phyloP scores from a whole-genome alignment of 2,888 invertebrate species.

The Microctonus hyperodae region DNA sequence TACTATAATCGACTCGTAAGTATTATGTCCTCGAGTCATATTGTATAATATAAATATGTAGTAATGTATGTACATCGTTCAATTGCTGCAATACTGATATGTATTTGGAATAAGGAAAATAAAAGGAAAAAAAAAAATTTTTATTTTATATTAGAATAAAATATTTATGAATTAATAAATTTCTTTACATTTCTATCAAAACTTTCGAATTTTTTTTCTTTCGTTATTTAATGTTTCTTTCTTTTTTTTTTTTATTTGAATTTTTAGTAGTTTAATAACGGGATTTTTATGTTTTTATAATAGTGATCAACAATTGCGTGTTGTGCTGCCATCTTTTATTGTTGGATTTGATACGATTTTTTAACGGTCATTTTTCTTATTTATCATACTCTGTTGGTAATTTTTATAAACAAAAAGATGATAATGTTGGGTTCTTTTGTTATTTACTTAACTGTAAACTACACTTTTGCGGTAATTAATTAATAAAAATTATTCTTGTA shows the following conservation, averaged over 20 bases:
- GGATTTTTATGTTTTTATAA: neutral
- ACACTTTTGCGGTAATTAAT: no score
- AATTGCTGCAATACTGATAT: no score
- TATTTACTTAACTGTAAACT: no score
- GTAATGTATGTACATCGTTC: no score
- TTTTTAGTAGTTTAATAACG: neutral
- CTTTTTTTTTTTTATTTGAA: neutral
- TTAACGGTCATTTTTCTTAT: neutral
- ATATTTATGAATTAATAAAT: no score
- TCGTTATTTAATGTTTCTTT: neutral
- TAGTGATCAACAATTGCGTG: neutral
- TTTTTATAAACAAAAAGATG: neutral
- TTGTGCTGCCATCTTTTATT: neutral
- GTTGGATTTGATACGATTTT: neutral
- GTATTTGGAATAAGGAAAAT: no score
- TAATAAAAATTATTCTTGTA: no score
- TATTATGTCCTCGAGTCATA: neutral
- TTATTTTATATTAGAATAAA: no score
- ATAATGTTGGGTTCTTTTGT: no score
- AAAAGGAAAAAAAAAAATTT: no score
- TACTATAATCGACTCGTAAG: neutral
- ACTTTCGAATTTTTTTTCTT: neutral
- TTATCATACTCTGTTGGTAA: neutral
- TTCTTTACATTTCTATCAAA: no score
- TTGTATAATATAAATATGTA: no score